These are phyloP conservation scores for Phoxinus phoxinus DNA, from an alignment of 2,113 vertebrate species.

Conservation along the genomic window DNA sequence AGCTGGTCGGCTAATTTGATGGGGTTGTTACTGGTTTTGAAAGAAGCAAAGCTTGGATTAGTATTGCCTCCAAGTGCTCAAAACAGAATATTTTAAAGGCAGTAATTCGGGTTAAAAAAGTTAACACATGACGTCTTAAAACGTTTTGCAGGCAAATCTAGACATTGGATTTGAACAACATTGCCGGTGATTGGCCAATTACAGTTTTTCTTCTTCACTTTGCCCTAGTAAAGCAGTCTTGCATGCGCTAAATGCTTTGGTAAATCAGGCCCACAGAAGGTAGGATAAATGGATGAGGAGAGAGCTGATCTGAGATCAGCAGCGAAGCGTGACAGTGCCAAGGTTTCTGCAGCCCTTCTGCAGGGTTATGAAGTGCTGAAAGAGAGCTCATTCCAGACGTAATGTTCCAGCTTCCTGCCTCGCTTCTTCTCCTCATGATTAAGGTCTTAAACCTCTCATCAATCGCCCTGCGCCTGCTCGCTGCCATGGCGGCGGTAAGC, in stretches of 20 bases:
- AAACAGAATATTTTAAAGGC: neutral
- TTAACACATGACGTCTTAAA: neutral
- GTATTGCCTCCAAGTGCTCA: neutral
- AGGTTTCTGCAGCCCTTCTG: constrained; percentile 36
- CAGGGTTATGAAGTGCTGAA: constrained; percentile 45
- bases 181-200: neutral
- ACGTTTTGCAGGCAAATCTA: neutral
- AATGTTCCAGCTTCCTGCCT: constrained; percentile 43
- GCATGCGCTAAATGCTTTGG: constrained; percentile 32
- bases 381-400: constrained; percentile 48
- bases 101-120: neutral
- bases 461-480: constrained; percentile 24
- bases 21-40: constrained; percentile 22
- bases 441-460: constrained; percentile 59
- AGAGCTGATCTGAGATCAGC: constrained; percentile 45
- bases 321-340: constrained; percentile 23
- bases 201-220: neutral
- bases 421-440: constrained; percentile 43
- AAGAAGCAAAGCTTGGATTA: neutral
- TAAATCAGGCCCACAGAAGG: constrained; percentile 31
- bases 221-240: constrained; percentile 22
- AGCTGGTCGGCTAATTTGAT: constrained; percentile 20
- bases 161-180: neutral
- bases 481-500: constrained; percentile 3
- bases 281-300: constrained; percentile 42